phyloP scores from a whole-genome alignment of 2,797 vertebrate genomes.

The Anas flavirostris region DNA sequence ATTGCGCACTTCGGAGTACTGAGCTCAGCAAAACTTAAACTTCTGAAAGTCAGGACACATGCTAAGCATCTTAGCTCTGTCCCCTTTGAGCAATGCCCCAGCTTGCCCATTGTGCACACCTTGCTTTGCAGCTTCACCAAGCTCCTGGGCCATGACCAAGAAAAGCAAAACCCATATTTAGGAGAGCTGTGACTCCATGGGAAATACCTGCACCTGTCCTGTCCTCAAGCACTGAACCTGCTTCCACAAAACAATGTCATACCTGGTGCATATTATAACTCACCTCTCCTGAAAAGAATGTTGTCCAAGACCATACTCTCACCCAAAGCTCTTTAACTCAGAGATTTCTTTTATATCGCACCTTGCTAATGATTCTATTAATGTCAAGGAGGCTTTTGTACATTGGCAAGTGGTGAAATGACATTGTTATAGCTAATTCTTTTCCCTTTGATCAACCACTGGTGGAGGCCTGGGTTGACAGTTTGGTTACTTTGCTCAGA shows the following conservation, averaged over 20 bases:
- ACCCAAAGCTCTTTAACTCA: not conserved
- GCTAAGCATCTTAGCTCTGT: not conserved
- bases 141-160: not conserved
- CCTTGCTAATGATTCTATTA: not conserved
- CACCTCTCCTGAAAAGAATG: not conserved
- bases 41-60: not conserved
- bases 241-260: not conserved
- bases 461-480: not conserved
- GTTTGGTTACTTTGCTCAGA: not conserved
- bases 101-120: not conserved
- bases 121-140: not conserved
- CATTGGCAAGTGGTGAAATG: not conserved
- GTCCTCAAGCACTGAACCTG: not conserved
- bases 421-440: not conserved
- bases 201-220: not conserved
- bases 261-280: not conserved
- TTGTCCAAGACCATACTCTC: not conserved
- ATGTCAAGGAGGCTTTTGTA: not conserved
- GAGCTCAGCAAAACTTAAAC: slow-evolving; percentile 6
- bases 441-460: not conserved
- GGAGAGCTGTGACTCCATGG: accelerated
- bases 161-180: not conserved
- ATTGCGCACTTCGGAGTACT: not conserved
- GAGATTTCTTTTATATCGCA: not conserved
- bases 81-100: not conserved